Evolutionary conservation across 2,797 vertebrate genomes (phyloP).

Genomic region (Taenioides sp.): DNA sequence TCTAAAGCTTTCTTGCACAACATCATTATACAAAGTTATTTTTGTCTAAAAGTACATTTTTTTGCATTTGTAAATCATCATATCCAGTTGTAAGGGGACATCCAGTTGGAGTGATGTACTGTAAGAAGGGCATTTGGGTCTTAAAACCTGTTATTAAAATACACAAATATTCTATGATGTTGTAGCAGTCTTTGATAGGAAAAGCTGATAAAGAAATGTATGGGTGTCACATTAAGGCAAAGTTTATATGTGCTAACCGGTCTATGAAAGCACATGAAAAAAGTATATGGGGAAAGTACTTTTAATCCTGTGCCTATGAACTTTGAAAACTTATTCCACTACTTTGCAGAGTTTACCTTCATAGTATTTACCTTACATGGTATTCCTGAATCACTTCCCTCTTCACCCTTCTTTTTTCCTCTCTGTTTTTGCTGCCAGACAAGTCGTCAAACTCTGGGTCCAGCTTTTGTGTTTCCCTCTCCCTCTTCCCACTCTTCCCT

Average conservation of each 20-base stretch:
- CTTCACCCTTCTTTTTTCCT: conserved; percentile 9
- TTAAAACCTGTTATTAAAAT: too few relatives aligned
- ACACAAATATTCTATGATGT: background rate
- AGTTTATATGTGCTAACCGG: background rate
- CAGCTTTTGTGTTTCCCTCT: conserved; percentile 59
- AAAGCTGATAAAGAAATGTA: background rate
- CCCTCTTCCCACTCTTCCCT: conserved; percentile 40
- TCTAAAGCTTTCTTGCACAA: too few relatives aligned
- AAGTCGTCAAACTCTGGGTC: conserved; percentile 55
- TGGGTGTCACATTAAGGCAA: background rate
- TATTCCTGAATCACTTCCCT: background rate
- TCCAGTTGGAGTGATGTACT: too few relatives aligned
- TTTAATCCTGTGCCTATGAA: background rate
- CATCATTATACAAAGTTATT: too few relatives aligned
- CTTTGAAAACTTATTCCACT: background rate
- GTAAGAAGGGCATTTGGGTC: too few relatives aligned
- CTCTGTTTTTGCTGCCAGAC: conserved; percentile 34
- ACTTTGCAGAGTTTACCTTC: background rate
- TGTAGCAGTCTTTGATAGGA: background rate
- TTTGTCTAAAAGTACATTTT: too few relatives aligned
- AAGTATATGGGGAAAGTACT: background rate
- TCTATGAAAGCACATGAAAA: too few relatives aligned
- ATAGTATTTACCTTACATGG: background rate
- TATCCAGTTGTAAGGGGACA: too few relatives aligned
- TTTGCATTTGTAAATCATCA: too few relatives aligned